Evolutionary conservation across 1,140 invertebrate species (phyloP), one percentile per base, ranked within the genome.

Genomic region (Apis cerana): DNA sequence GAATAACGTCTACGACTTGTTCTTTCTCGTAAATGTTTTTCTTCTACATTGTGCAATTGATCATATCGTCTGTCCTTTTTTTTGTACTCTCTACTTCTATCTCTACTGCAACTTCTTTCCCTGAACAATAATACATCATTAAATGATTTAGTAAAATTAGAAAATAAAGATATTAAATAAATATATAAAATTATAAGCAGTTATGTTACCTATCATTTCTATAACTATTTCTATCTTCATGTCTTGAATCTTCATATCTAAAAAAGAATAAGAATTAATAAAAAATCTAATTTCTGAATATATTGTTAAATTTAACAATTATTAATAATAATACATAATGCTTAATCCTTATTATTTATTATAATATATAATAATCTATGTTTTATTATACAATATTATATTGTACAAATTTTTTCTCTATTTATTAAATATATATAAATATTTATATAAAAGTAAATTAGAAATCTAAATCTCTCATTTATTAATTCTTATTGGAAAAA

Each of bases 161-260:
- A 84, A 21, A 17, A 48, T 56, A 61, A 27, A 56, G 0, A 54
- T 10, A 11, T 11, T 23, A 56, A 1, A 23, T 0, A 7, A 23
- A 52, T 61, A 62, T 12, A 61, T 17, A 5, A 75, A 56, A 65
- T 43, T 43, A 23, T 52, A 62, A 50, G 15, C 69, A 17, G 15
- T 12, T 23, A 50, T 12, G 33, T 33, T 83, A 88, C 87, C 83
- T 74, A 13, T 80, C n/a, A 56, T 15, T 82, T 85, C 62, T 77
- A 23, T 56, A 64, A 65, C 17, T 67, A 21, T 50, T 56, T 12
- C 2, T 75, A 23, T 64, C 52, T 1, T 70, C 33, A 64, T 64
- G 21, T 21, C 75, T 83, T 2, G 67, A 70, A 13, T 77, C 62
- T 9, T 67, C 59, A 54, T 65, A 50, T 50, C 86, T 88, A 27